A percentile compares a stretch with the other conserved stretches of the same genome.
Evolutionary conservation across 2,797 vertebrate species (phyloP).

Genomic region (Taeniopygia guttata): DNA sequence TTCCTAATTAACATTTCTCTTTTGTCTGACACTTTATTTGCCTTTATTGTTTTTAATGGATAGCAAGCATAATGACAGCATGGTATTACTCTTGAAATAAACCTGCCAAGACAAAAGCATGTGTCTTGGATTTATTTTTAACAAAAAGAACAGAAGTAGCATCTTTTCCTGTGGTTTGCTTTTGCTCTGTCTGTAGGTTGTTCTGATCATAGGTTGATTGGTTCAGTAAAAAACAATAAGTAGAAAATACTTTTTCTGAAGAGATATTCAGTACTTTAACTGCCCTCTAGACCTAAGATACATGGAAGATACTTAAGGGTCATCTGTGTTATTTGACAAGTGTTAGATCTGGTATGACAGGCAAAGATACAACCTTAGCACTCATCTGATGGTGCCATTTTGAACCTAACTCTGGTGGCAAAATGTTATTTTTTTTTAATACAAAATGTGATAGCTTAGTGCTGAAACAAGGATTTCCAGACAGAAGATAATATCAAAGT

Average conservation of each 20-base stretch:
- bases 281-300: conserved; percentile 83
- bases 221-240: conserved; percentile 86
- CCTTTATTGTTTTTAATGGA: conserved; percentile 2
- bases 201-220: conserved; percentile 81
- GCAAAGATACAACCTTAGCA: conserved; percentile 86
- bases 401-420: conserved; percentile 82
- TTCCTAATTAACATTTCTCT: conserved; percentile 60
- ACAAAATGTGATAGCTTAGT: conserved; percentile 80
- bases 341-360: conserved; percentile 81
- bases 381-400: conserved; percentile 83
- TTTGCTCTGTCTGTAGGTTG: conserved; percentile 52
- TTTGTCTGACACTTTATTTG: conserved; percentile 51
- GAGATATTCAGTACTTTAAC: conserved; percentile 79
- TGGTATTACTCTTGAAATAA: conserved; percentile 32
- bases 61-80: conserved; percentile 22
- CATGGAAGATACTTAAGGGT: conserved; percentile 82
- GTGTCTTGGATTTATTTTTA: conserved; percentile 41
- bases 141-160: conserved; percentile 23
- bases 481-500: conserved; percentile 75
- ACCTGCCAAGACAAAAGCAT: conserved; percentile 49
- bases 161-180: not conserved
- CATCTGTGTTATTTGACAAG: conserved; percentile 86
- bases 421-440: conserved; percentile 83
- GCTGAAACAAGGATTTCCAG: conserved; percentile 75
- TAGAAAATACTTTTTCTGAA: conserved; percentile 78